Conservation (phyloP, 1,140 invertebrate species). For the Glossosoma conforme region DNA sequence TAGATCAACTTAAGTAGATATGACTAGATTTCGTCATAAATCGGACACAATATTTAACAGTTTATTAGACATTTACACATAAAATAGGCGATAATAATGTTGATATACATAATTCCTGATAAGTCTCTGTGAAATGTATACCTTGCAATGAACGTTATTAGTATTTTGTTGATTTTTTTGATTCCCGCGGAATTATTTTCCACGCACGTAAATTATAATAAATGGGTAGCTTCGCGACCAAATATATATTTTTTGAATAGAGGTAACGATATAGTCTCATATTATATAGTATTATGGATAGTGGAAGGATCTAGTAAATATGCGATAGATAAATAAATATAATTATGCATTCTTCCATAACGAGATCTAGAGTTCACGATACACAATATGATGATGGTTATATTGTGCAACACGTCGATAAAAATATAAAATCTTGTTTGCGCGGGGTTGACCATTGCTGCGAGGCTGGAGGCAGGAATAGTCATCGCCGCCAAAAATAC, state of each 20-base stretch:
- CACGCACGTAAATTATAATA: no score
- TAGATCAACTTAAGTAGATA: no score
- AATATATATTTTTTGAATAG: no score
- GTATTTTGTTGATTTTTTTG: no score
- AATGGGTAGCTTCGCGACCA: no score
- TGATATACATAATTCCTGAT: conserved; percentile 21
- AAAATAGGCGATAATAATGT: conserved; percentile 25
- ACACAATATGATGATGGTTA: conserved; percentile 1
- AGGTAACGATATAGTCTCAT: conserved; percentile 1
- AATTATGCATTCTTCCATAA: conserved; percentile 8
- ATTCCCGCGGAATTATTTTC: no score
- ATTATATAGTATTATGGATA: neutral
- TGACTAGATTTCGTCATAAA: no score
- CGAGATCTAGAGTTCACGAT: neutral
- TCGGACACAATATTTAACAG: conserved; percentile 7
- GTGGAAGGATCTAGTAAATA: neutral
- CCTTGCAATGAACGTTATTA: neutral
- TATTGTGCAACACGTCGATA: conserved; percentile 14
- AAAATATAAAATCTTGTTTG: conserved; percentile 26
- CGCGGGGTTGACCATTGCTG: conserved; percentile 22
- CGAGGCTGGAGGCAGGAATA: conserved; percentile 30
- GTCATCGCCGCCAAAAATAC: conserved; percentile 22
- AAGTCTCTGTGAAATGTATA: conserved; percentile 10
- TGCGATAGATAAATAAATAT: neutral
- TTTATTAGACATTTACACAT: conserved; percentile 25